Conservation (phyloP, 2,113 vertebrate genomes). For the Nansenia antarctica region DNA sequence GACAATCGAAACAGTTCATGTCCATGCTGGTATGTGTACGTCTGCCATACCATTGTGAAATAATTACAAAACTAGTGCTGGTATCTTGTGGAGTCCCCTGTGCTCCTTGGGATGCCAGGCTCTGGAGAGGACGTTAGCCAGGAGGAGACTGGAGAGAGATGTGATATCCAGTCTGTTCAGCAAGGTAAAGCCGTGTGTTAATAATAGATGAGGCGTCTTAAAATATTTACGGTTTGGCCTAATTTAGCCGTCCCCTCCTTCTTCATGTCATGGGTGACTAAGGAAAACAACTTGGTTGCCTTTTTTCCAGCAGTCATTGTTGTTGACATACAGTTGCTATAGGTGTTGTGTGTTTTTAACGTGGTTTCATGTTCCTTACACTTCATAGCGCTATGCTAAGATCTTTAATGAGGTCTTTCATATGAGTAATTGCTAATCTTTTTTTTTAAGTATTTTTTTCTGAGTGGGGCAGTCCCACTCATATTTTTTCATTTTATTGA, state of each 20-base stretch:
- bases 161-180: conserved; percentile 69
- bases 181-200: conserved; percentile 71
- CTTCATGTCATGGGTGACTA: conserved; percentile 49
- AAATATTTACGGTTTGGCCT: conserved; percentile 81
- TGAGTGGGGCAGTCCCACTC: too few species aligned
- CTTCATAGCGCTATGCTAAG: too few species aligned
- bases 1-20: too few species aligned
- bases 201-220: conserved; percentile 77
- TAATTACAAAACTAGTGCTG: background rate
- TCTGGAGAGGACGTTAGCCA: conserved; percentile 7
- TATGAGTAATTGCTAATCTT: too few species aligned
- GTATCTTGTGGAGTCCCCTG: conserved; percentile 1
- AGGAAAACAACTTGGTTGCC: conserved; percentile 36
- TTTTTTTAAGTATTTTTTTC: too few species aligned
- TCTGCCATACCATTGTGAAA: background rate
- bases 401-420: too few species aligned
- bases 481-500: too few species aligned
- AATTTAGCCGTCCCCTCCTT: conserved; percentile 66
- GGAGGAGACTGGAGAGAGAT: conserved; percentile 66
- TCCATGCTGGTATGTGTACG: background rate
- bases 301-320: conserved; percentile 10
- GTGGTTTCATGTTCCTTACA: background rate
- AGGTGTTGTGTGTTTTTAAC: conserved; percentile 2
- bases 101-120: conserved; percentile 29
- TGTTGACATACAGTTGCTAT: conserved; percentile 5